Percentiles rank a stretch among this genome's conserved stretches.
phyloP scores from a whole-genome alignment of 2,888 invertebrate genomes.

The Tachystola acroxantha region DNA sequence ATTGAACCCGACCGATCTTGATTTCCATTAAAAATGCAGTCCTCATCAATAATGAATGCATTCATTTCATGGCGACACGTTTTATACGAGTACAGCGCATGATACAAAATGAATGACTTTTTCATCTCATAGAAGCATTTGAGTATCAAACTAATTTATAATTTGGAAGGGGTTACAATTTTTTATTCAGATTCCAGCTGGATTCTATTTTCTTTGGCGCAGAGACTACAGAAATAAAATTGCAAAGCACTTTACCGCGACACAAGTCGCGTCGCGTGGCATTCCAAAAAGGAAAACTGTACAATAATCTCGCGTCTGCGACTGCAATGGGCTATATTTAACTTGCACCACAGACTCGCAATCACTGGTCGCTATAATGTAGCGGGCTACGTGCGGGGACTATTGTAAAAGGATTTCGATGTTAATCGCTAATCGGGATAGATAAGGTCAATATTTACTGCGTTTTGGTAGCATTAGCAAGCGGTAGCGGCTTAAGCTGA shows the following conservation, averaged over 20 bases:
- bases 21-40: background rate
- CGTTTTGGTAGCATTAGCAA: no score
- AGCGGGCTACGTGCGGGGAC: no score
- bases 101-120: no score
- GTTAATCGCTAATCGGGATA: no score
- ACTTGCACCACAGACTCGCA: constrained; percentile 14
- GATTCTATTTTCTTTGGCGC: background rate
- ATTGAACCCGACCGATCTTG: background rate
- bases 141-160: no score
- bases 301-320: constrained; percentile 23
- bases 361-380: background rate
- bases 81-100: no score
- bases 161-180: no score
- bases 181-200: no score
- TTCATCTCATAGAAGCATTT: no score
- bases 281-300: constrained; percentile 33
- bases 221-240: constrained; percentile 9
- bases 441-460: no score
- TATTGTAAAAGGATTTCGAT: no score
- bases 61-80: background rate
- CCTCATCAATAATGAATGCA: background rate
- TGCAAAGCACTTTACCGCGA: constrained; percentile 15
- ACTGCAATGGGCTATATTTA: constrained; percentile 36
- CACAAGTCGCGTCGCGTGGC: constrained; percentile 9
- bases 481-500: no score